phyloP scores from a whole-genome alignment of 2,888 invertebrate genomes.

The Baccha elongata region DNA sequence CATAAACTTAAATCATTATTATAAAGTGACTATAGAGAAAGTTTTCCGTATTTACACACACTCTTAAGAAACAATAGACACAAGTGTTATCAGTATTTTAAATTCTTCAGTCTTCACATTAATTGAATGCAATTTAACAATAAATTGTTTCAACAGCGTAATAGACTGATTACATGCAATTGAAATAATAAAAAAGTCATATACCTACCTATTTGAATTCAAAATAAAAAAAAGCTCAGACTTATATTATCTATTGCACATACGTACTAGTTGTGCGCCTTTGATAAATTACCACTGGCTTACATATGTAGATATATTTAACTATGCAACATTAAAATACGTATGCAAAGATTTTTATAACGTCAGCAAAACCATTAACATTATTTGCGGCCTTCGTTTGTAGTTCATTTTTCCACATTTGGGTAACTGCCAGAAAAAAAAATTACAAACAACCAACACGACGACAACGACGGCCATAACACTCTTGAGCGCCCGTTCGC shows the following conservation, averaged over 20 bases:
- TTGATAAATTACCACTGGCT: too few relatives aligned
- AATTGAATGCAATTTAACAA: constrained; percentile 16
- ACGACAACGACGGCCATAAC: background rate
- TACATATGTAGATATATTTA: too few relatives aligned
- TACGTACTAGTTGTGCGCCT: too few relatives aligned
- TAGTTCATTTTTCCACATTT: constrained; percentile 53
- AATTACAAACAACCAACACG: background rate
- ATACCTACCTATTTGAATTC: background rate
- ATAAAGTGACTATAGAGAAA: too few relatives aligned
- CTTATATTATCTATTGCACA: constrained; percentile 8
- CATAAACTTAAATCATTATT: too few relatives aligned
- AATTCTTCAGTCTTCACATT: background rate
- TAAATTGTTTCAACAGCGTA: constrained; percentile 34
- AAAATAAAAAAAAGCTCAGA: constrained; percentile 4
- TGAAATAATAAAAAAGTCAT: constrained; percentile 10
- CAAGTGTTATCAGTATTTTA: background rate
- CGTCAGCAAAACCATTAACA: constrained; percentile 51
- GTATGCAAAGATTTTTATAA: constrained; percentile 5
- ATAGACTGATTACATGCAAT: constrained; percentile 47
- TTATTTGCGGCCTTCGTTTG: constrained; percentile 47
- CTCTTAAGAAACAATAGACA: background rate
- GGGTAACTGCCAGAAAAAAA: constrained; percentile 34
- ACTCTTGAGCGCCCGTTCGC: background rate
- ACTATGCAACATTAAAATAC: background rate
- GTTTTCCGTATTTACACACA: background rate